Evolutionary conservation across 2,113 vertebrate genomes (phyloP).

Genomic region (Ptilorrhoa leucosticta): DNA sequence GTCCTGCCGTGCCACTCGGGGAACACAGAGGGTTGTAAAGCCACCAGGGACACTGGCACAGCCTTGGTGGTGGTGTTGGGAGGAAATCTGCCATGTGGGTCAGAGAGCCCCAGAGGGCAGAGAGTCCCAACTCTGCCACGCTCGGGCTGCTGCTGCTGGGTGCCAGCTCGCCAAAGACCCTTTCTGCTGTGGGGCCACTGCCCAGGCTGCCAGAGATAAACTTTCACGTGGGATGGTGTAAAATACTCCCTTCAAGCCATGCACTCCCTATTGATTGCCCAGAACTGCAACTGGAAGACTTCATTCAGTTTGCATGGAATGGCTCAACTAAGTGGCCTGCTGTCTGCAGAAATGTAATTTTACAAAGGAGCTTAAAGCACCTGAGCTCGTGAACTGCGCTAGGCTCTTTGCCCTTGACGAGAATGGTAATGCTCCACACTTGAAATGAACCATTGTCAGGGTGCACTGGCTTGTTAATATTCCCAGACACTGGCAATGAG

Average conservation of each 20-base stretch:
- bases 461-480: not conserved
- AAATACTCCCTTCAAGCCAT: not conserved
- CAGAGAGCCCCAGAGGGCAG: not conserved
- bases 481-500: not conserved
- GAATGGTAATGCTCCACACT: not conserved
- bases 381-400: not conserved
- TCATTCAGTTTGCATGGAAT: not conserved
- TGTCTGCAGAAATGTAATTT: not conserved
- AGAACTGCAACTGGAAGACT: not conserved
- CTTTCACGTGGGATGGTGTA: not conserved
- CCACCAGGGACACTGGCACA: not conserved
- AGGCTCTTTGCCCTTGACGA: not conserved
- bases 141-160: not conserved
- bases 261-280: not conserved
- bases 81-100: not conserved
- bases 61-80: not conserved
- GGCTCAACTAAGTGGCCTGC: not conserved
- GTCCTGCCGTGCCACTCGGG: accelerated
- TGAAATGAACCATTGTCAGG: not conserved
- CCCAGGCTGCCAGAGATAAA: not conserved
- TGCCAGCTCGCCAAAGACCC: not conserved
- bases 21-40: not conserved
- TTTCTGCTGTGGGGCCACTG: not conserved
- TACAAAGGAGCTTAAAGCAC: not conserved
- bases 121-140: not conserved